These are phyloP conservation scores for Blastomussa wellsi DNA, from an alignment of 92 coral and sea anemone genomes.

Conservation along the genomic window DNA sequence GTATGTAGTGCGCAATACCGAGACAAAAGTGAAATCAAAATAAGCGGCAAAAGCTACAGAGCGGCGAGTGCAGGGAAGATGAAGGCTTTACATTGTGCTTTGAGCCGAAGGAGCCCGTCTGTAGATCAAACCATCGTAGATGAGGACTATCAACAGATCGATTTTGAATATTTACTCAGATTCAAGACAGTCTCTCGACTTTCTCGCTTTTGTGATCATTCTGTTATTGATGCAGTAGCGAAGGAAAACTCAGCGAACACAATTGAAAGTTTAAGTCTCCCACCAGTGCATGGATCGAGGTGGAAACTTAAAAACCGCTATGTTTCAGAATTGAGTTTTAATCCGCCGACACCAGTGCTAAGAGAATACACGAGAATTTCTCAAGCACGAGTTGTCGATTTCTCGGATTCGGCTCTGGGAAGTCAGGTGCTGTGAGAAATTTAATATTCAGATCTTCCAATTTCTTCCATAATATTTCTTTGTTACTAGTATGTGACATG, in stretches of 20 bases:
- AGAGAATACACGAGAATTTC: conserved; percentile 67
- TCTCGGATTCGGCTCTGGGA: conserved; percentile 27
- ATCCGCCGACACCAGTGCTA: conserved; percentile 59
- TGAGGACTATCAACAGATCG: conserved; percentile 62
- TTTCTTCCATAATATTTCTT: not conserved
- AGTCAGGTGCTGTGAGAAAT: conserved; percentile 14
- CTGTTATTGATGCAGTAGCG: conserved; percentile 51
- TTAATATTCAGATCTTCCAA: too few relatives aligned
- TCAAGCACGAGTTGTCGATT: conserved; percentile 48
- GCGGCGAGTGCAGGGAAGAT: not conserved
- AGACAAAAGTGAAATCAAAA: not conserved
- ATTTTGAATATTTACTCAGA: conserved; percentile 40
- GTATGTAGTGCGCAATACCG: not conserved
- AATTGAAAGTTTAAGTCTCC: conserved; percentile 26
- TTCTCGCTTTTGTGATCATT: conserved; percentile 10
- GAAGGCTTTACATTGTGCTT: conserved; percentile 51
- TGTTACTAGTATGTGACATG: not conserved
- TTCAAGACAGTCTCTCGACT: conserved; percentile 8
- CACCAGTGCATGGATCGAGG: conserved; percentile 53
- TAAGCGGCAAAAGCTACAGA: conserved; percentile 11
- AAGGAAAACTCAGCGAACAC: conserved; percentile 44
- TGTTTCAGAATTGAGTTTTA: conserved; percentile 32
- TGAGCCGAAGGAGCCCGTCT: conserved; percentile 41
- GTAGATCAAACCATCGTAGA: conserved; percentile 28
- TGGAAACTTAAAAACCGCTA: conserved; percentile 63